Conservation (phyloP, 1,140 invertebrate species). For the Trichonephila clavipes region DNA sequence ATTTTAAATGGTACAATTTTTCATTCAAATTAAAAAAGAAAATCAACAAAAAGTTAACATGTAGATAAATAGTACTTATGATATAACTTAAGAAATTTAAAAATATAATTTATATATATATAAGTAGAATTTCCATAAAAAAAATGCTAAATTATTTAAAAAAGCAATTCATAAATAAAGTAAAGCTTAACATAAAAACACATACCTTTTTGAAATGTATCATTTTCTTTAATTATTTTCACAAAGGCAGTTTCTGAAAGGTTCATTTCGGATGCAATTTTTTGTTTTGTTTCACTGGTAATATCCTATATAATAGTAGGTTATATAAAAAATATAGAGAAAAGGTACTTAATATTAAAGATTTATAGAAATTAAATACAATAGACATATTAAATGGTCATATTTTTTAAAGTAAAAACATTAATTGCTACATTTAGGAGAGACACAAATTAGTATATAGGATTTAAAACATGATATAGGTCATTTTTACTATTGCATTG, state of each 20-base stretch:
- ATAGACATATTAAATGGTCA: too few relatives aligned
- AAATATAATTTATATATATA: background rate
- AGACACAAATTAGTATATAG: too few relatives aligned
- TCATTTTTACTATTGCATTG: too few relatives aligned
- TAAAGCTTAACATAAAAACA: background rate
- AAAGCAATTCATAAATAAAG: background rate
- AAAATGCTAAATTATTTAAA: background rate
- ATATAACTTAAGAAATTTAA: background rate
- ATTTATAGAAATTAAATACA: too few relatives aligned
- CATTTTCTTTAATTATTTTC: slow-evolving; percentile 28
- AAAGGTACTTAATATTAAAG: too few relatives aligned
- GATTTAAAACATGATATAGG: too few relatives aligned
- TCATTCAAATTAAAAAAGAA: background rate
- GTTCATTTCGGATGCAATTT: slow-evolving; percentile 84
- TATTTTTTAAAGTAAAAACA: too few relatives aligned
- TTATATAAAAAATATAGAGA: background rate
- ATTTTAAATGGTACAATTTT: too few relatives aligned
- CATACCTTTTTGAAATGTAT: slow-evolving; percentile 2
- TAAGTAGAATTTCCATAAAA: background rate
- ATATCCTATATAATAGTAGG: background rate
- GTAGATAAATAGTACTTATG: background rate
- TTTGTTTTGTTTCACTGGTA: slow-evolving; percentile 80
- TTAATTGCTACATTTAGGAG: too few relatives aligned
- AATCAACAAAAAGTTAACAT: background rate
- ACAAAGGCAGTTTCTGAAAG: slow-evolving; percentile 85